Evolutionary conservation across 2,888 invertebrate genomes (phyloP), one percentile per base, ranked within the genome.

Genomic region (Ellobium chinense): DNA sequence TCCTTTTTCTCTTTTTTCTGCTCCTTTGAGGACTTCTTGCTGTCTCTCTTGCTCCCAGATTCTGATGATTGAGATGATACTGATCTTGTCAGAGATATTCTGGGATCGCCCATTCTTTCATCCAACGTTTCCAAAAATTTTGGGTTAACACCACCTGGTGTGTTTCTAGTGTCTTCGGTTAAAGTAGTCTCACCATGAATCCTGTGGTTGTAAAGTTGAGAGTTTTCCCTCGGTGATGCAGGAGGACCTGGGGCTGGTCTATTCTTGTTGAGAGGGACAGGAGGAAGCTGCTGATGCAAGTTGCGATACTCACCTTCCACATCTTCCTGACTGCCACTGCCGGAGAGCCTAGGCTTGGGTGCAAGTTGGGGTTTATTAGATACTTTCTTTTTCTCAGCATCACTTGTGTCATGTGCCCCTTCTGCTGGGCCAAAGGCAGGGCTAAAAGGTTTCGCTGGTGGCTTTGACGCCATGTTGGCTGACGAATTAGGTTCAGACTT

Each of bases 1-100:
- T 31, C 27, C n/a, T 54, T 75, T 60, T 75, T 34, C 31, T 65
- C 75, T 39, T 65, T 65, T 54, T 75, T 75, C n/a, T 31, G 34
- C 56, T 65, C 65, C 65, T 63, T 75, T 24, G 56, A 54, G 0
- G 31, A 34, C 65, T 65, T 63, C 56, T 75, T 75, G n/a, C 27
- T 3, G 21, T 39, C 39, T 31, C 46, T 74, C 21, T 46, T 37
- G 31, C n/a, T 46, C 2, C 18, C 36, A 34, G 54, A 34, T n/a
- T 75, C 65, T 34, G 75, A 63, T 37, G 75, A 63, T 21, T 36
- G 31, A 34, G 1, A 24, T 1, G 75, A 75, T 34, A 54, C 14
- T n/a, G 75, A 60, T 36, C 58, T n/a, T 27, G 34, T 18, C 58
- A 72, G 2, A n/a, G 46, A 2, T 0, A 27, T 2, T 4, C 29